A percentile compares a stretch with the other conserved stretches of the same genome.
These are phyloP conservation scores for Liposcelis brunnea DNA, from an alignment of 2,888 invertebrate species.

Conservation along the genomic window DNA sequence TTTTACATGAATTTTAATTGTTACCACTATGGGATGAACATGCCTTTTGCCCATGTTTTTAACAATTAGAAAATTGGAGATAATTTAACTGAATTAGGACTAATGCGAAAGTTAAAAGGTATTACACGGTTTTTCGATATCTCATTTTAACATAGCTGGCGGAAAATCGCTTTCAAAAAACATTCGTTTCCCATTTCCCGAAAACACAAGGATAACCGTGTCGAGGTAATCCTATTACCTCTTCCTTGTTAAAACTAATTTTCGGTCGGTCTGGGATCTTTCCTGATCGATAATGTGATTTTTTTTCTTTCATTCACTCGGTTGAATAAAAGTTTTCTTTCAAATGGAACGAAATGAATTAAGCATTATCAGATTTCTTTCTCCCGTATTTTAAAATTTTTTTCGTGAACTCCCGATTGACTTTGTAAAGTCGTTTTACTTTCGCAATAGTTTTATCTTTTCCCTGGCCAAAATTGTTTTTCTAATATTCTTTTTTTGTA, in stretches of 20 bases:
- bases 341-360: conserved; percentile 5
- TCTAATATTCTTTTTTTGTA: conserved; percentile 8
- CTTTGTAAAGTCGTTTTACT: conserved; percentile 1
- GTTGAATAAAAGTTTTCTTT: neutral
- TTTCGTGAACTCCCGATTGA: conserved; percentile 9
- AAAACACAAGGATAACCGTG: no score
- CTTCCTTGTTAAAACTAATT: conserved; percentile 1
- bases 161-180: no score
- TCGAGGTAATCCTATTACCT: neutral
- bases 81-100: conserved; percentile 8
- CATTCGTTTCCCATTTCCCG: no score
- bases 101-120: neutral
- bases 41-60: no score
- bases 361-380: conserved; percentile 10
- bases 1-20: no score
- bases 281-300: conserved; percentile 12
- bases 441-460: conserved; percentile 8
- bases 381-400: conserved; percentile 18
- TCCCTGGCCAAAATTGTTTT: neutral
- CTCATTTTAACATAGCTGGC: neutral
- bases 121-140: no score
- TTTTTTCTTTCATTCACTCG: conserved; percentile 7
- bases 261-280: conserved; percentile 8
- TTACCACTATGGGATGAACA: no score
- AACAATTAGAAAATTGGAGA: no score